These are phyloP conservation scores for Danionella dracula DNA, from an alignment of 2,797 vertebrate species.

Conservation along the genomic window DNA sequence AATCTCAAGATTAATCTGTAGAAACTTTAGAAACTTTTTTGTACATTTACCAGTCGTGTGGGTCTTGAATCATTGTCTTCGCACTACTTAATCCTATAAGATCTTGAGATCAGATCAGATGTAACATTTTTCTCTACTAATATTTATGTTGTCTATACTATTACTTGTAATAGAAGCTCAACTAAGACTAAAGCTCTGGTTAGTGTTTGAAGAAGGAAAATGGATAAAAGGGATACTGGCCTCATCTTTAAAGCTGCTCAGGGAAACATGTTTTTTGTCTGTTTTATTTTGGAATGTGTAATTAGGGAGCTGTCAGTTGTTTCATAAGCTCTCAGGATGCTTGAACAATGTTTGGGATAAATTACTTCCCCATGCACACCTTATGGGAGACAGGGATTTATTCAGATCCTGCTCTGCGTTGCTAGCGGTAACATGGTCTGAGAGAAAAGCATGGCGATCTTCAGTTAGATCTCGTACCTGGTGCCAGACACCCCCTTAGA, in stretches of 20 bases:
- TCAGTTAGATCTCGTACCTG: conserved; percentile 21
- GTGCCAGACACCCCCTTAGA: conserved; percentile 24
- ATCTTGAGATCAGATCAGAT: too few species aligned
- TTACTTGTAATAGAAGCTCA: too few species aligned
- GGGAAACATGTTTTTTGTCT: neutral
- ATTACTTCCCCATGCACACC: conserved; percentile 7
- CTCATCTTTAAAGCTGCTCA: too few species aligned
- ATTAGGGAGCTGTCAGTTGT: conserved; percentile 19
- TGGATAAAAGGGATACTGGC: neutral
- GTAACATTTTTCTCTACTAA: too few species aligned
- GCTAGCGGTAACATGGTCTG: conserved; percentile 33
- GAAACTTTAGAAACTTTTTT: too few species aligned
- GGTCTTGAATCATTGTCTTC: too few species aligned
- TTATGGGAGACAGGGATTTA: conserved; percentile 32
- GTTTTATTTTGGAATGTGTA: conserved; percentile 20
- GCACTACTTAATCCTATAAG: too few species aligned
- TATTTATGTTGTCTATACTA: too few species aligned
- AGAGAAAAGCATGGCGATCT: conserved; percentile 13
- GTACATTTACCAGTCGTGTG: too few species aligned
- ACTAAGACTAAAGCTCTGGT: too few species aligned
- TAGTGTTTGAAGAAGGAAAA: too few species aligned
- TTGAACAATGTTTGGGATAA: conserved; percentile 24
- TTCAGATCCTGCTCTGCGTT: conserved; percentile 37
- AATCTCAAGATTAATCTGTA: neutral
- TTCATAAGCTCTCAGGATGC: neutral